These are phyloP conservation scores for Enteromius afrohamiltoni DNA, from an alignment of 2,797 vertebrate genomes.

Conservation along the genomic window DNA sequence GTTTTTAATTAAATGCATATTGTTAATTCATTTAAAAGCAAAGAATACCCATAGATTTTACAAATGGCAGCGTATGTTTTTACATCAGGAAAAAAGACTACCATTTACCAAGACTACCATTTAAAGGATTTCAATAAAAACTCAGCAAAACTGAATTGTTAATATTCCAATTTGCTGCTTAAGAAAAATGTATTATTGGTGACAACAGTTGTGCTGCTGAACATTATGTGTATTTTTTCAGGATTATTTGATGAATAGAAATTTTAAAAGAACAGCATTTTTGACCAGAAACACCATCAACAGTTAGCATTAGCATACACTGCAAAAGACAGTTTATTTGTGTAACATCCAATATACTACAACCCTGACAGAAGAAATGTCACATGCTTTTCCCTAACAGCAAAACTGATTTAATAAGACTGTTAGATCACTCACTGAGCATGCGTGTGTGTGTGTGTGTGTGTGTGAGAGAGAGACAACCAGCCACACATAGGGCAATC, in stretches of 20 bases:
- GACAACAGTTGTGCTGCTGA: neutral
- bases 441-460: neutral
- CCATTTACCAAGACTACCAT: neutral
- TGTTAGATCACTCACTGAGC: slow-evolving; percentile 19
- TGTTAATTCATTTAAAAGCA: slow-evolving; percentile 11
- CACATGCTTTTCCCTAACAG: slow-evolving; percentile 31
- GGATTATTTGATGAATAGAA: neutral
- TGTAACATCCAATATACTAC: neutral
- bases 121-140: neutral
- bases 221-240: neutral
- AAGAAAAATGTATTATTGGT: neutral
- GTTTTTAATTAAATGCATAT: neutral
- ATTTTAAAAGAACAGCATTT: neutral
- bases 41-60: too few relatives aligned
- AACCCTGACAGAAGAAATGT: slow-evolving; percentile 1
- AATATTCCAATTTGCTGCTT: neutral
- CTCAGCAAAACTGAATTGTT: neutral
- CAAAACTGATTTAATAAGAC: slow-evolving; percentile 38
- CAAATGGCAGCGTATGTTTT: too few relatives aligned
- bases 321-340: neutral
- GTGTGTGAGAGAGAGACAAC: neutral
- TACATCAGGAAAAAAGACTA: neutral
- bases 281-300: slow-evolving; percentile 10
- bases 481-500: neutral
- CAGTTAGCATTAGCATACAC: neutral